Evolutionary conservation across 1,140 invertebrate species (phyloP), one percentile per base, ranked within the genome.

Genomic region (Magallana angulata): DNA sequence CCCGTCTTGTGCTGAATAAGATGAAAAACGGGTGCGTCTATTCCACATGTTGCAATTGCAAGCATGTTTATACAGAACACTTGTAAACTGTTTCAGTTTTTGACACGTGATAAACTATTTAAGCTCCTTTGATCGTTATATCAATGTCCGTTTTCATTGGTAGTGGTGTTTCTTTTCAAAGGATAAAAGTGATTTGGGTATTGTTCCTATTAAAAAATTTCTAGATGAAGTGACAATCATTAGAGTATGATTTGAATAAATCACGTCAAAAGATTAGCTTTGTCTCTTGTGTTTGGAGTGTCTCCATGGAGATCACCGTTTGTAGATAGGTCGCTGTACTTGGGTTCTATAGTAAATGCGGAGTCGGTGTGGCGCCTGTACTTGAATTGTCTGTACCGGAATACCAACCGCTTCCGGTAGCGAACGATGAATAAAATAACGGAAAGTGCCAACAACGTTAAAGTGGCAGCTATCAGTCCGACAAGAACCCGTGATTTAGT

Each of bases 321-420:
- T 36, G 68, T 76, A 36, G 68, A 76, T 8, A 76, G 68, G 36
- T 76, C 68, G 36, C 68, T 76, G 68, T 76, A 76, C 4, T 76
- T 36, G 24, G 8, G 8, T 4, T 30, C 68, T 30, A 76, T 36
- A 30, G 68, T 76, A 24, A 0, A 48, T 12, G 68, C 24, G 14
- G 68, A 76, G 24, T 76, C 18, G 1, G 30, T 12, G 68, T 76
- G 68, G 1, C 68, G 68, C 6, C 2, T 76, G 68, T 30, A 76
- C 30, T 71, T 71, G 64, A 71, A 71, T 24, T 76, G 24, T 76
- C 24, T 76, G 68, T 36, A 76, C 7, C 9, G 30, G 68, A 36
- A 76, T 12, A 36, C 14, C 24, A 36, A 12, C 14, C 24, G 68
- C 68, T 76, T 76, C 68, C 68, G 24, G 68, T 76, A 36, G 24